Evolutionary conservation across 92 coral and sea anemone species (phyloP), one percentile per base, ranked within the genome.

Genomic region (Epizoanthus illoricatus): DNA sequence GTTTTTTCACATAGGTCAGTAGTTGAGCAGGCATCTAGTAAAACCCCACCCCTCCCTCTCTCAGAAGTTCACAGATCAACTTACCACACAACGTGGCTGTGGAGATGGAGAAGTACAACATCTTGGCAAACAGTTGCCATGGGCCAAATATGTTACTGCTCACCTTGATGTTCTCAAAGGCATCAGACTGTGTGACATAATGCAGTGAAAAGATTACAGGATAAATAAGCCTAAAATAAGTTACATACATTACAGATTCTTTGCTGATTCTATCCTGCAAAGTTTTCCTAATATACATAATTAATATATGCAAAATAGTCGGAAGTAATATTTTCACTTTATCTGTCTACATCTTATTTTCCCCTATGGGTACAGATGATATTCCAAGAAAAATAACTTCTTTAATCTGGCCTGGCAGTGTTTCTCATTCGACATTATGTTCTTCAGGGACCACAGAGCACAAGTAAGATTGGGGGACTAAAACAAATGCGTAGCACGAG

Each of bases 61-160:
- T 47, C 57, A 41, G 59, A 7, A 56, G n/a, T 49, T 49, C 55
- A 49, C 11, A 1, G 55, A 49, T 49, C 55, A 49, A 75, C 92
- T 86, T 70, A 94, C 98, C 98, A 89, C 98, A 94, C 13, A 94
- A 70, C n/a, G 98, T 89, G 16, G 91, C 98, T 5, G 89, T 94
- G 42, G 93, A 92, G 75, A 94, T 85, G 16, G 98, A 94, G 85
- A 85, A 94, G 74, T 85, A 92, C 59, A 85, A 62, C 98, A 94
- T 91, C 58, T 89, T 91, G 62, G 86, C 67, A 88, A 87, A 93
- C 56, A 89, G 55, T 52, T 86, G 13, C 69, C 82, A 83, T 13
- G 98, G 88, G 0, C 75, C 80, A 18, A 80, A 72, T 10, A 88
- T 65, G 65, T 58, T 63, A 23, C 75, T 76, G 49, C 59, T 71